Conservation (phyloP, 2,797 vertebrate species). For the Chlorospingus flavigularis region DNA sequence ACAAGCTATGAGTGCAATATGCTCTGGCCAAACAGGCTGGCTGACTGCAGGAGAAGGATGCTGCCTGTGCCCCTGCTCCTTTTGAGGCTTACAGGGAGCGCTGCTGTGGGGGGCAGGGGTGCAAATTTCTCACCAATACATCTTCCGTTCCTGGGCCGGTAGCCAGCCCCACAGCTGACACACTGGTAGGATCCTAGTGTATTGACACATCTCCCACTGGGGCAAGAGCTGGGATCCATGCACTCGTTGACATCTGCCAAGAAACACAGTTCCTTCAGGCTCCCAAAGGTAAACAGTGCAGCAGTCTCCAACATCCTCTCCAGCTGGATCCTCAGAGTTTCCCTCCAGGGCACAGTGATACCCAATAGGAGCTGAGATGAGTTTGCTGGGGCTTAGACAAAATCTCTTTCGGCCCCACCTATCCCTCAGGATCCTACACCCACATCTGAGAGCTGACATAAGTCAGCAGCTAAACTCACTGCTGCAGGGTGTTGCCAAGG, state of each 20-base stretch:
- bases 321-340: not conserved
- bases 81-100: not conserved
- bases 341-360: not conserved
- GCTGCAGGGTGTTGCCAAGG: not conserved
- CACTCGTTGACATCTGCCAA: constrained; percentile 87
- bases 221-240: constrained; percentile 80
- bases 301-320: not conserved
- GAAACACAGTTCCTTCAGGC: constrained; percentile 16
- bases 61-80: not conserved
- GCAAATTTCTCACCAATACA: constrained; percentile 79
- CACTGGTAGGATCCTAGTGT: constrained; percentile 84
- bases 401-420: not conserved
- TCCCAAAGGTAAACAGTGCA: not conserved
- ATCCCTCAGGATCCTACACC: not conserved
- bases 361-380: not conserved
- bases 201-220: constrained; percentile 83
- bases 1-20: not conserved
- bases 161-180: constrained; percentile 81
- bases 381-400: not conserved
- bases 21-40: not conserved
- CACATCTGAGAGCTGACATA: not conserved
- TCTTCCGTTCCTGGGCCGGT: constrained; percentile 76
- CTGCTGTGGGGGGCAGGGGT: fast-evolving
- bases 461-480: not conserved
- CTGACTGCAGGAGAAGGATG: not conserved